Evolutionary conservation across 2,888 invertebrate species (phyloP).

Genomic region (Caenorhabditis uteleia): DNA sequence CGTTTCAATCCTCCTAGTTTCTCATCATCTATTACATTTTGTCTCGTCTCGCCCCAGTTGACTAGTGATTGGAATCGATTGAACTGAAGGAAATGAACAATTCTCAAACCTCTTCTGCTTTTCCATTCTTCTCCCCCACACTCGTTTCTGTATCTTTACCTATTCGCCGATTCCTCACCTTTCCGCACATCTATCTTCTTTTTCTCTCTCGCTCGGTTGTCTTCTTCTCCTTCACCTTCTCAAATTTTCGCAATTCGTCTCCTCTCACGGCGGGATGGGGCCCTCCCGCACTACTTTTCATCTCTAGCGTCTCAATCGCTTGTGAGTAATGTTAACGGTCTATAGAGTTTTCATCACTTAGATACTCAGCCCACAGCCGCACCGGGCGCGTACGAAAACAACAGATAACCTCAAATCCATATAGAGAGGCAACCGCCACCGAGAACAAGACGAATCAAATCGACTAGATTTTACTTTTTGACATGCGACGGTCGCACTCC

Average conservation of each 20-base stretch:
- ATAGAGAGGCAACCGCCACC: too few relatives aligned
- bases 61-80: constrained; percentile 40
- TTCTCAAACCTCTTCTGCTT: constrained; percentile 12
- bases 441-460: too few relatives aligned
- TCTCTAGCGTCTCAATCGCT: constrained; percentile 9
- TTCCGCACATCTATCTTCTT: too few relatives aligned
- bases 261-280: too few relatives aligned
- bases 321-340: constrained; percentile 38
- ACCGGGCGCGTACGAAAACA: constrained; percentile 30
- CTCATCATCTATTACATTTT: constrained; percentile 8
- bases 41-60: constrained; percentile 20
- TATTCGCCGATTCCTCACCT: too few relatives aligned
- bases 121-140: neutral
- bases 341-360: constrained; percentile 30
- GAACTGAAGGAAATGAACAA: constrained; percentile 11
- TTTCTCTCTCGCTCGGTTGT: too few relatives aligned
- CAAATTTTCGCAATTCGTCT: too few relatives aligned
- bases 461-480: too few relatives aligned
- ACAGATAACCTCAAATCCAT: too few relatives aligned
- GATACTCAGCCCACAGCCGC: constrained; percentile 13
- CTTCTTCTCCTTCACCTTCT: too few relatives aligned
- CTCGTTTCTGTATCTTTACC: neutral
- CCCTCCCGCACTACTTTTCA: constrained; percentile 4
- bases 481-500: too few relatives aligned
- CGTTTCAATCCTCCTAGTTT: constrained; percentile 2